A percentile compares a stretch with the other conserved stretches of the same genome.
phyloP scores from a whole-genome alignment of 2,888 invertebrate species.

The Lomographa bimaculata region DNA sequence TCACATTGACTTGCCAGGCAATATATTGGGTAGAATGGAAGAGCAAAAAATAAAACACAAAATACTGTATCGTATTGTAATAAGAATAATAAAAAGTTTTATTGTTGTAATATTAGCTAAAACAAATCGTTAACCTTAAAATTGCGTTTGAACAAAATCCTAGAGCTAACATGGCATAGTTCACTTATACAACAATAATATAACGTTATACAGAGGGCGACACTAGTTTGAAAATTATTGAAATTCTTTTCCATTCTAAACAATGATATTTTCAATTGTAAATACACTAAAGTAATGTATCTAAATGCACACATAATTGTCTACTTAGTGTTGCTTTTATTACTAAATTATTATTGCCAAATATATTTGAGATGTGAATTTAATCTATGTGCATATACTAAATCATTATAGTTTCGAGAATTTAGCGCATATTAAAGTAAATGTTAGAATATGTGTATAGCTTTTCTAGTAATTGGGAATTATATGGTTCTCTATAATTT shows the following conservation, averaged over 20 bases:
- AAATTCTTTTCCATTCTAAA: conserved; percentile 2
- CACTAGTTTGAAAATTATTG: too few species aligned
- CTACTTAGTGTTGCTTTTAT: conserved; percentile 14
- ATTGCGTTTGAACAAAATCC: too few species aligned
- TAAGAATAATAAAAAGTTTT: too few species aligned
- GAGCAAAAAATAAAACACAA: too few species aligned
- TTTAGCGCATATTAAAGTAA: conserved; percentile 3
- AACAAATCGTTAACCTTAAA: too few species aligned
- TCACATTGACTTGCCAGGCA: background rate
- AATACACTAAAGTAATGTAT: conserved; percentile 5
- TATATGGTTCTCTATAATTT: too few species aligned
- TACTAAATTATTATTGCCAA: conserved; percentile 16
- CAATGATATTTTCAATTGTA: conserved; percentile 6
- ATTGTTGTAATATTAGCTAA: too few species aligned
- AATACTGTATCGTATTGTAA: too few species aligned
- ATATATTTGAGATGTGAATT: conserved; percentile 17
- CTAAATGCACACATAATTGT: conserved; percentile 6
- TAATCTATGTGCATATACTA: conserved; percentile 6
- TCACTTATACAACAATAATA: too few species aligned
- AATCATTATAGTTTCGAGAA: conserved; percentile 3
- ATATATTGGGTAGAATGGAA: conserved; percentile 12
- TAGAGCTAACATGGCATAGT: too few species aligned
- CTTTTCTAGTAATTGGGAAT: background rate
- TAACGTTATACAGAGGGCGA: too few species aligned
- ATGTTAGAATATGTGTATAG: background rate